These are phyloP conservation scores for Podotricha telesiphe DNA, from an alignment of 2,888 invertebrate genomes.

Conservation along the genomic window DNA sequence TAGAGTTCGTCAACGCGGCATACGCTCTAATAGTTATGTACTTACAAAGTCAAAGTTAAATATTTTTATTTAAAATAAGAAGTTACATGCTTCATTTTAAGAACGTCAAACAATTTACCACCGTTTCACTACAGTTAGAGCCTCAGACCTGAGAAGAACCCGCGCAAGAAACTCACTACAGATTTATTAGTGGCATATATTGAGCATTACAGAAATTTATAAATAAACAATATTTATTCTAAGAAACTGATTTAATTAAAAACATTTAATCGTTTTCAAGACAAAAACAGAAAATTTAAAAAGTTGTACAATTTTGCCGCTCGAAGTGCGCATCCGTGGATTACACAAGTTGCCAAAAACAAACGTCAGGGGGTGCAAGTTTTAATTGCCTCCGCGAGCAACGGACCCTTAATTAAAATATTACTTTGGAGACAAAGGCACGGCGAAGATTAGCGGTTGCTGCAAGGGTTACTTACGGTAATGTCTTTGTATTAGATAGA, in stretches of 20 bases:
- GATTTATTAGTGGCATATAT: too few species aligned
- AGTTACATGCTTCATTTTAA: too few species aligned
- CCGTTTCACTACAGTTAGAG: too few species aligned
- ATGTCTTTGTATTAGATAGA: conserved; percentile 40
- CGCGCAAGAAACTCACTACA: too few species aligned
- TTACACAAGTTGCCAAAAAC: conserved; percentile 69
- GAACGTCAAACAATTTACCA: too few species aligned
- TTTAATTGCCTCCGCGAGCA: conserved; percentile 66
- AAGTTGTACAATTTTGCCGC: conserved; percentile 27
- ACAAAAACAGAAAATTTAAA: background rate
- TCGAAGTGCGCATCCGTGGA: conserved; percentile 55
- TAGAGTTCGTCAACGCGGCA: too few species aligned
- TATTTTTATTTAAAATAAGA: too few species aligned
- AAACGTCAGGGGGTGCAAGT: conserved; percentile 67
- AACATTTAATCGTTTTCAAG: background rate
- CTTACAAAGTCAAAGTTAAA: too few species aligned
- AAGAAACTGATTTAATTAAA: conserved; percentile 7
- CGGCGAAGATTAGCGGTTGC: conserved; percentile 66
- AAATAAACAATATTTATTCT: background rate
- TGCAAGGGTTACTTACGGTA: conserved; percentile 31
- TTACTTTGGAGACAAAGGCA: conserved; percentile 68
- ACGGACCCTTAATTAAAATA: conserved; percentile 71
- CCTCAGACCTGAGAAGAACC: too few species aligned
- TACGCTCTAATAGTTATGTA: too few species aligned
- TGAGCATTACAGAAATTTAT: background rate